Conservation (phyloP, 2,797 vertebrate species). For the Amazonetta brasiliensis region DNA sequence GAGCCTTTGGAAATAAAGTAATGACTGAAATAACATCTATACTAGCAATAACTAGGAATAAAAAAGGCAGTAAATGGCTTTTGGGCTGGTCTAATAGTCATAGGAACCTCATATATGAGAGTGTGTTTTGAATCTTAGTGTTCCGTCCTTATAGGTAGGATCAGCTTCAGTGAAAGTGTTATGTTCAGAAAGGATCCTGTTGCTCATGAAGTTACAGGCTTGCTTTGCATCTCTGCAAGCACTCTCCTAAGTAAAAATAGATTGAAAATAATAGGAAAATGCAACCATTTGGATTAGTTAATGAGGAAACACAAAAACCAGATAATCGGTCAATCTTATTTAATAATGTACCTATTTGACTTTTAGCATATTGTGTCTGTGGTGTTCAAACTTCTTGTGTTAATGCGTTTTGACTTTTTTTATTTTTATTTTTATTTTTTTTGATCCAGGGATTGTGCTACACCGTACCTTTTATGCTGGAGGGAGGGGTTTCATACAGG, state of each 20-base stretch:
- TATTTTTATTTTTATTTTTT: not conserved
- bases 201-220: not conserved
- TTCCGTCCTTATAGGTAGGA: not conserved
- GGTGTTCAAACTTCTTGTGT: fast-evolving
- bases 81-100: not conserved
- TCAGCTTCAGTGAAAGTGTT: not conserved
- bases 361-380: not conserved
- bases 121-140: not conserved
- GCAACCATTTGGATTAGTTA: not conserved
- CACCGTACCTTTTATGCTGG: not conserved
- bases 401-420: not conserved
- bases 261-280: not conserved
- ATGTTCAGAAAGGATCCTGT: not conserved
- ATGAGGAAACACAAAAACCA: not conserved
- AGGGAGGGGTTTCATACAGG: not conserved
- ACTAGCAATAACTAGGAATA: not conserved
- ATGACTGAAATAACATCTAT: not conserved
- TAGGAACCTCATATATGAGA: not conserved
- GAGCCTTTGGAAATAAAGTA: not conserved
- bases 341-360: not conserved
- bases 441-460: not conserved
- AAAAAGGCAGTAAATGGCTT: not conserved
- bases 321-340: not conserved
- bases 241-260: not conserved
- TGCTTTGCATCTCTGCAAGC: not conserved